These are phyloP conservation scores for Zosterops hypoxanthus DNA, from an alignment of 2,113 vertebrate genomes.

Conservation along the genomic window DNA sequence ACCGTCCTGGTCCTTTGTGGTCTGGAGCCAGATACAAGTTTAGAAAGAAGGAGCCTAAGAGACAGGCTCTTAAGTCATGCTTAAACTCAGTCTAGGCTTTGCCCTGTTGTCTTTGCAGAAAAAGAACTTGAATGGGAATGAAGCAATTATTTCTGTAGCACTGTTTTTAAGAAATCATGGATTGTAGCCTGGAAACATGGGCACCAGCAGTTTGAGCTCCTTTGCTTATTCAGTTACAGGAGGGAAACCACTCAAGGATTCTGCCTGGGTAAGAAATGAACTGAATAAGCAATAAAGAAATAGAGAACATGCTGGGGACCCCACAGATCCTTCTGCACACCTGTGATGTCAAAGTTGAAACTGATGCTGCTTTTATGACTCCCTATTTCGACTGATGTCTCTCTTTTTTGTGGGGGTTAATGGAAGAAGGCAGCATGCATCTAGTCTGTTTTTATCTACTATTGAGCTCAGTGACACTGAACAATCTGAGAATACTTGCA, in stretches of 20 bases:
- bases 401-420: not conserved
- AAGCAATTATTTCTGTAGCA: not conserved
- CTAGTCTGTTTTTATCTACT: not conserved
- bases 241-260: not conserved
- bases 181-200: not conserved
- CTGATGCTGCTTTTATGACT: not conserved
- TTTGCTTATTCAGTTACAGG: not conserved
- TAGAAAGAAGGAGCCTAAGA: not conserved
- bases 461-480: not conserved
- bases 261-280: not conserved
- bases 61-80: not conserved
- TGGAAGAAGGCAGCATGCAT: not conserved
- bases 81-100: not conserved
- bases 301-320: not conserved
- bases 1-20: not conserved
- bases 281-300: not conserved
- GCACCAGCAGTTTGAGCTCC: not conserved
- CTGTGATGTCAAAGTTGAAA: not conserved
- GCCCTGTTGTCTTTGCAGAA: not conserved
- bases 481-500: not conserved
- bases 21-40: not conserved
- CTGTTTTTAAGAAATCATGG: not conserved
- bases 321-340: not conserved
- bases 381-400: not conserved
- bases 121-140: not conserved